phyloP scores from a whole-genome alignment of 2,113 vertebrate genomes.

The Hoplias malabaricus region DNA sequence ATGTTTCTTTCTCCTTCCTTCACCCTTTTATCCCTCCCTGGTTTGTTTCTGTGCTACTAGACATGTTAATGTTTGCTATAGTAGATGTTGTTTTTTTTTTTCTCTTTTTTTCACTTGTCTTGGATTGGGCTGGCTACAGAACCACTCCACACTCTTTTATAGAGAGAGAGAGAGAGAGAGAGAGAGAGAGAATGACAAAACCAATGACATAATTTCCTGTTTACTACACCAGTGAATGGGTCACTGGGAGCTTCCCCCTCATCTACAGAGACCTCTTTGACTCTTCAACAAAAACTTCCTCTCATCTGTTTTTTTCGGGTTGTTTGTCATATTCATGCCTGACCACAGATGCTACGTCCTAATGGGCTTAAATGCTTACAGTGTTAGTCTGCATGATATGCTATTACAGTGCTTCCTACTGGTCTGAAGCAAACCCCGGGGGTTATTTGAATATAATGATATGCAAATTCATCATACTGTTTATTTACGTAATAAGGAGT shows the following conservation, averaged over 20 bases:
- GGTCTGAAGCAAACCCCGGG: background rate
- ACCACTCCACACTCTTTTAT: slow-evolving; percentile 56
- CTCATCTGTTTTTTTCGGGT: no score
- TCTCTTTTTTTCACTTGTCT: slow-evolving; percentile 16
- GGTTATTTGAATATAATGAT: no score
- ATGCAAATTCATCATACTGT: no score
- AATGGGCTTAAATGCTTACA: background rate
- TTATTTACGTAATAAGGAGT: no score
- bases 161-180: slow-evolving; percentile 42
- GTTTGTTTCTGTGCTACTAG: background rate
- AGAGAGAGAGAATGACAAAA: slow-evolving; percentile 41
- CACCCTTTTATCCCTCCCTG: background rate
- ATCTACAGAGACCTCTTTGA: slow-evolving; percentile 19
- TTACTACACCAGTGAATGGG: slow-evolving; percentile 57
- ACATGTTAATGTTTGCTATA: background rate
- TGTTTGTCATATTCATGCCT: no score
- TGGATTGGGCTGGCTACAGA: slow-evolving; percentile 46
- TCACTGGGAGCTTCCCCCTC: slow-evolving; percentile 53
- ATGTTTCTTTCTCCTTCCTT: background rate
- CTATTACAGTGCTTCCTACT: background rate
- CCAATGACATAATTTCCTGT: slow-evolving; percentile 67
- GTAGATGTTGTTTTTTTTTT: slow-evolving; percentile 35
- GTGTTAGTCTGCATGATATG: background rate
- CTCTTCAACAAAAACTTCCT: slow-evolving; percentile 2
- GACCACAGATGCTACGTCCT: no score